A percentile compares a stretch with the other conserved stretches of the same genome.
Conservation (phyloP, 2,797 vertebrate genomes). For the Cossypha niveicapilla region DNA sequence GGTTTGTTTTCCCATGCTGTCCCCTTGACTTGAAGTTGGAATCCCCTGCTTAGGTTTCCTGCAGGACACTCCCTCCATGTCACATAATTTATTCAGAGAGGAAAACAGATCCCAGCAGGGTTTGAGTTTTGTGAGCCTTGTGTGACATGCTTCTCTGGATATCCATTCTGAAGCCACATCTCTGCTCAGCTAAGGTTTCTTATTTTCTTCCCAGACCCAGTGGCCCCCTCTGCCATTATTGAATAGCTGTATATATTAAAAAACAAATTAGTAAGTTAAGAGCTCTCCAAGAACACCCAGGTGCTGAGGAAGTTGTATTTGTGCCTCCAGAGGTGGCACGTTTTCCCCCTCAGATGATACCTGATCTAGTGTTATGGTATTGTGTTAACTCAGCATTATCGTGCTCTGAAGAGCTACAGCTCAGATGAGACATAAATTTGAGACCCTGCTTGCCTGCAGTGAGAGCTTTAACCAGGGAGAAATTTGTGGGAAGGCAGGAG, state of each 20-base stretch:
- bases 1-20: slow-evolving; percentile 46
- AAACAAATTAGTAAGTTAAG: background rate
- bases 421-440: background rate
- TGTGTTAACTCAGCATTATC: background rate
- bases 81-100: background rate
- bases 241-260: slow-evolving; percentile 11
- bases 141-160: background rate
- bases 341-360: background rate
- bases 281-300: slow-evolving; percentile 16
- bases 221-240: background rate
- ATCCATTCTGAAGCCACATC: background rate
- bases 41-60: slow-evolving; percentile 33
- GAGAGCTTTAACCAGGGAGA: background rate
- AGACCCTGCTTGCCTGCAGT: background rate
- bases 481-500: background rate
- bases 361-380: background rate
- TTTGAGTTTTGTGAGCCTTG: background rate
- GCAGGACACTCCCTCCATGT: background rate
- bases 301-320: slow-evolving; percentile 10
- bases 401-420: background rate
- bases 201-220: background rate
- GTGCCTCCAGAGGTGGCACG: background rate
- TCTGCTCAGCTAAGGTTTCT: background rate
- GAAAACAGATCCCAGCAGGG: background rate
- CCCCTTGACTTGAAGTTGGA: slow-evolving; percentile 48